Base-by-base conservation (phyloP, 64 coral and sea anemone species). In the Orbicella faveolata region DNA sequence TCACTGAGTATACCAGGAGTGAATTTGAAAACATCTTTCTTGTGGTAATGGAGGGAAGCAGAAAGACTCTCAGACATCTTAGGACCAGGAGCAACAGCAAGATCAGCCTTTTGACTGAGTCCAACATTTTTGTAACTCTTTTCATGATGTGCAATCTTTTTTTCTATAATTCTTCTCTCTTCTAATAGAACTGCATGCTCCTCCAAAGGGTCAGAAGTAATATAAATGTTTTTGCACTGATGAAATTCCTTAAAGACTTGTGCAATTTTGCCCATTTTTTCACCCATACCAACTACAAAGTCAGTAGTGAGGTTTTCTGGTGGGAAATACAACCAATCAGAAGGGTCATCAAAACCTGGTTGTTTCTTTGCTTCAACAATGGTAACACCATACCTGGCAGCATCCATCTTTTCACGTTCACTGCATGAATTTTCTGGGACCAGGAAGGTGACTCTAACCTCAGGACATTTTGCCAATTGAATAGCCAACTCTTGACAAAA, bases 81-180 rank as follows among this genome's bases (percentile, higher is more conserved):
- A 1, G 48, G 79, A 33, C 79, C 79, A 81, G 61, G 34, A 6
- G 79, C 52, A 81, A 81, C 79, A 59, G 61, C 2, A 55, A 81
- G 0, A 81, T 81, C 79, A 54, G 79, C 20, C 18, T 4, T 2
- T 61, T 21, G 1, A 77, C 75, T 39, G 14, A 34, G n/a, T 19
- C 23, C n/a, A 3, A 26, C 75, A 17, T 77, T 51, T 2, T 12
- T 30, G 30, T 30, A 30, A 30, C 30, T 0, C 30, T 30, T 30
- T 30, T 30, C 30, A 30, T 30, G 30, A 30, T 30, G 30, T 30
- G 30, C 30, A 30, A 30, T 30, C 30, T 30, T 30, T 30, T 30
- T 30, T 30, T 30, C 30, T 30, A 30, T 0, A 30, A 30, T 30
- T 30, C 30, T 30, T 30, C 30, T 30, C 30, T 30, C 30, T 30